Percentiles rank a stretch among this genome's conserved stretches.
These are phyloP conservation scores for Scaptodrosophila latifasciaeformis DNA, from an alignment of 2,888 invertebrate species.

Conservation along the genomic window DNA sequence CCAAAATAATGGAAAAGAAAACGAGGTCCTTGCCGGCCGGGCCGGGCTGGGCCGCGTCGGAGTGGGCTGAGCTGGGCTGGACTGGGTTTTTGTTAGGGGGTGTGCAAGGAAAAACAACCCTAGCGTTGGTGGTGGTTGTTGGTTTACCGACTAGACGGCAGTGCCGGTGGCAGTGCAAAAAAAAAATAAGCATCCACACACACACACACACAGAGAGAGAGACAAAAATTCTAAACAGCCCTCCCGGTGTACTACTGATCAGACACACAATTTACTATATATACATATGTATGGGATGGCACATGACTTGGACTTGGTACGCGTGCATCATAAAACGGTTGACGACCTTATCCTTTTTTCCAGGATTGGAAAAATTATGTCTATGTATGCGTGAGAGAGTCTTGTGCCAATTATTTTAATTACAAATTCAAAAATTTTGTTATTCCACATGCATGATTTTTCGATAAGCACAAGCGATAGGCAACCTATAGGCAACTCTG, in stretches of 20 bases:
- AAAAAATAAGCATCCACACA: conserved; percentile 4
- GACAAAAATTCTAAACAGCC: conserved; percentile 22
- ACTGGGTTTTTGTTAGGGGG: too few species aligned
- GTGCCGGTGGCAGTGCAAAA: conserved; percentile 35
- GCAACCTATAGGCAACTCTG: conserved; percentile 38
- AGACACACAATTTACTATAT: background rate
- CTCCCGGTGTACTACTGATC: conserved; percentile 3
- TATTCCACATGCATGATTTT: conserved; percentile 18
- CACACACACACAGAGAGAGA: conserved; percentile 9
- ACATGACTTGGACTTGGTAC: too few species aligned
- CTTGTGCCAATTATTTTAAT: background rate
- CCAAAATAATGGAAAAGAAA: conserved; percentile 21
- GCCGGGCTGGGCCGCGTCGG: conserved; percentile 9
- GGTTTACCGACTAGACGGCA: conserved; percentile 22
- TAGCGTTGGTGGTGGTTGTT: conserved; percentile 44
- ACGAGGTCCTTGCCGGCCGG: conserved; percentile 9
- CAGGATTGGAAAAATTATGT: background rate
- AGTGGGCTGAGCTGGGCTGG: too few species aligned
- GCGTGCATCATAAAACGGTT: conserved; percentile 56
- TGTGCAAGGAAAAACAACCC: conserved; percentile 50
- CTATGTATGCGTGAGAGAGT: conserved; percentile 1
- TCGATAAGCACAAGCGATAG: conserved; percentile 1
- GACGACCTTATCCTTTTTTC: conserved; percentile 46
- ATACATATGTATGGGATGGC: conserved; percentile 2
- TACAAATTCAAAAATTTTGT: conserved; percentile 9